A percentile compares a stretch with the other conserved stretches of the same genome.
phyloP scores from a whole-genome alignment of 1,140 invertebrate species.

The Drosophila eugracilis region DNA sequence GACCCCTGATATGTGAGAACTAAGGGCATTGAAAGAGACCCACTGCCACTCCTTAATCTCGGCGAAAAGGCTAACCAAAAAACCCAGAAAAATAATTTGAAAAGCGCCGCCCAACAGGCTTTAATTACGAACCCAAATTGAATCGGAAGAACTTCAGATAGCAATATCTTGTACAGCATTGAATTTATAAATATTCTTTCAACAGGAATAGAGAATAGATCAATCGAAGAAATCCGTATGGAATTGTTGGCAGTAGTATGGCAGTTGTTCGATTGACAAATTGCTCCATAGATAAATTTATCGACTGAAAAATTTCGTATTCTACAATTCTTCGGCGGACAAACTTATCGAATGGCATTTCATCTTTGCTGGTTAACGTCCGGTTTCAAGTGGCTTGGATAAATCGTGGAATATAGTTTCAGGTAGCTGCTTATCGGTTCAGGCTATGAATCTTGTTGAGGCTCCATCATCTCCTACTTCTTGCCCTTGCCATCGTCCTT shows the following conservation, averaged over 20 bases:
- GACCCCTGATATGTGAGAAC: no score
- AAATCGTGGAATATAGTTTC: neutral
- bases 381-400: neutral
- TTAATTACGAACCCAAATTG: neutral
- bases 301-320: slow-evolving; percentile 7
- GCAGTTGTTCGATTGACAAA: slow-evolving; percentile 13
- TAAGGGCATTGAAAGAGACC: no score
- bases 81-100: no score
- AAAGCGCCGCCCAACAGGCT: no score
- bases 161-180: neutral
- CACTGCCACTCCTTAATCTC: no score
- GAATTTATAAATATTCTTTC: neutral
- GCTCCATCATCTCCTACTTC: slow-evolving; percentile 16
- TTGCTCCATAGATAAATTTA: slow-evolving; percentile 31
- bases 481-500: slow-evolving; percentile 7
- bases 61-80: no score
- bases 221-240: slow-evolving; percentile 10
- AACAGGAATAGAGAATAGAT: slow-evolving; percentile 16
- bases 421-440: no score
- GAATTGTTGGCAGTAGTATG: neutral
- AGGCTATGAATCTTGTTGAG: no score
- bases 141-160: neutral
- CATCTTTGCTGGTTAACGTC: neutral
- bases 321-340: slow-evolving; percentile 1
- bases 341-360: slow-evolving; percentile 17